phyloP scores from a whole-genome alignment of 1,140 invertebrate species.

The Ditylenchus dipsaci region DNA sequence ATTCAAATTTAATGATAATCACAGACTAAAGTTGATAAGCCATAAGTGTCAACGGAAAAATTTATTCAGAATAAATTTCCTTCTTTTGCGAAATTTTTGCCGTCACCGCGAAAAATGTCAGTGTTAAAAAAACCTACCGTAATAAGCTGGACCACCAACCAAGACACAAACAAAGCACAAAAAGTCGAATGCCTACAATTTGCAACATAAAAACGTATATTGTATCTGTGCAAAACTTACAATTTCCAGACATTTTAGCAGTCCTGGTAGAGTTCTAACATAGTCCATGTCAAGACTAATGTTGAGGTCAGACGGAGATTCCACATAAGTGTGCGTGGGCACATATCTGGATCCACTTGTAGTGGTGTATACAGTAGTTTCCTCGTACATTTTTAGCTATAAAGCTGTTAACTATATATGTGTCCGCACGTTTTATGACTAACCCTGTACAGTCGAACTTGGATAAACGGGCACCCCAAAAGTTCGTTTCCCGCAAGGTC shows the following conservation, averaged over 20 bases:
- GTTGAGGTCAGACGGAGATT: conserved; percentile 16
- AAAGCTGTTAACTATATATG: too few species aligned
- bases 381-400: conserved; percentile 20
- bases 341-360: conserved; percentile 18
- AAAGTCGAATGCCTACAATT: conserved; percentile 45
- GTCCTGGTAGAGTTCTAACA: conserved; percentile 35
- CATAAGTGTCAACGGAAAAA: too few species aligned
- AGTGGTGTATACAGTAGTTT: conserved; percentile 28
- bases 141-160: conserved; percentile 54
- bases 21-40: too few species aligned
- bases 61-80: too few species aligned
- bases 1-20: too few species aligned
- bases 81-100: too few species aligned
- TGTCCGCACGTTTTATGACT: too few species aligned
- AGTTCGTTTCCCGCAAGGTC: too few species aligned
- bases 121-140: neutral
- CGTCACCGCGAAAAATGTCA: too few species aligned
- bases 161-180: conserved; percentile 52
- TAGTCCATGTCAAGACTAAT: conserved; percentile 28
- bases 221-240: conserved; percentile 12
- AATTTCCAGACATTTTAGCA: conserved; percentile 38
- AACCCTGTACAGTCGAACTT: too few species aligned
- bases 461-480: too few species aligned
- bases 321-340: conserved; percentile 3
- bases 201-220: neutral